Evolutionary conservation across 1,140 invertebrate species (phyloP).

Genomic region (Ladona fulva): DNA sequence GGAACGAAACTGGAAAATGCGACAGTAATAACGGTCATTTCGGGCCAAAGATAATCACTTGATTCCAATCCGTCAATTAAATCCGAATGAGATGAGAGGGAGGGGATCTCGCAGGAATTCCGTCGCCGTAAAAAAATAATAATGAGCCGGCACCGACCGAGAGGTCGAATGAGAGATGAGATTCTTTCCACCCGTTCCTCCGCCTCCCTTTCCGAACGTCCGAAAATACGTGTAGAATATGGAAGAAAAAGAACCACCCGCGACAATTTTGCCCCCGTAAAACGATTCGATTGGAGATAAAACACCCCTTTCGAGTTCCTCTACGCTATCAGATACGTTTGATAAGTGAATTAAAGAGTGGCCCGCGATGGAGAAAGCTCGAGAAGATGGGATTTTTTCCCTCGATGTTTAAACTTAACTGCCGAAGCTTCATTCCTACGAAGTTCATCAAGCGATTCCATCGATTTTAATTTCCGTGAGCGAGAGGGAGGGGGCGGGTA

Average conservation of each 20-base stretch:
- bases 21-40: constrained; percentile 1
- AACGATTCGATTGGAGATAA: no score
- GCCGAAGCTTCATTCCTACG: not conserved
- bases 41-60: not conserved
- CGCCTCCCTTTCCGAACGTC: no score
- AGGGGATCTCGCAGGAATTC: not conserved
- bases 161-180: no score
- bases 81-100: not conserved
- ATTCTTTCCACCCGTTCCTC: not conserved
- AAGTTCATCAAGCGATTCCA: not conserved
- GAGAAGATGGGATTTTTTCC: not conserved
- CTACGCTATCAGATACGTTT: not conserved
- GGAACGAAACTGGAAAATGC: not conserved
- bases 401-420: not conserved
- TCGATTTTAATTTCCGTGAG: not conserved
- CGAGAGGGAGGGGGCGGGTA: not conserved
- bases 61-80: constrained; percentile 6
- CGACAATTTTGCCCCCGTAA: no score
- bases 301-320: no score
- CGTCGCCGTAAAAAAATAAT: not conserved
- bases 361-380: not conserved
- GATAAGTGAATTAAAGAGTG: not conserved
- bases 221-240: no score
- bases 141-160: no score
- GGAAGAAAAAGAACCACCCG: no score